These are phyloP conservation scores for Drosophila bipectinata DNA, from an alignment of 1,140 invertebrate genomes.

Conservation along the genomic window DNA sequence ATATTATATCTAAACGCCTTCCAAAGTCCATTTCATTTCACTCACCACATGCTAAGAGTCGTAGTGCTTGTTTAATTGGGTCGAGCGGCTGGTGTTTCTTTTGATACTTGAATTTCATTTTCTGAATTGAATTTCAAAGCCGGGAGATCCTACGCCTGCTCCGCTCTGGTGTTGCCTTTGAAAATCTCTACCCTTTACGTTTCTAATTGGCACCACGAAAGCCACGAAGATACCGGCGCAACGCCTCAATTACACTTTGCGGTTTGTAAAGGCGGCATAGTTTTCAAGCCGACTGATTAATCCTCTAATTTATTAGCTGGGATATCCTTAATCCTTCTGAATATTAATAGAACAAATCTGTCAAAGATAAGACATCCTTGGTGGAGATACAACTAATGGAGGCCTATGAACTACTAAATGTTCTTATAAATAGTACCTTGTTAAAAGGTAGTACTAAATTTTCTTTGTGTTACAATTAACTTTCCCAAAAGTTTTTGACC, in stretches of 20 bases:
- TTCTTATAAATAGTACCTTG: not conserved
- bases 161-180: not conserved
- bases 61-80: constrained; percentile 55
- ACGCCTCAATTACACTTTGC: constrained; percentile 53
- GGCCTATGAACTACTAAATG: not conserved
- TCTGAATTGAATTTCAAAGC: constrained; percentile 43
- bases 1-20: not conserved
- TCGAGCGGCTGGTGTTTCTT: constrained; percentile 52
- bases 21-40: not conserved
- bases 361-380: too few relatives aligned
- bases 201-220: constrained; percentile 50
- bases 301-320: not conserved
- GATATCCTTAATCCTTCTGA: too few relatives aligned
- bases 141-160: constrained; percentile 7
- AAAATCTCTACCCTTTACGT: constrained; percentile 13
- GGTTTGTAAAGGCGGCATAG: not conserved
- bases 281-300: constrained; percentile 11
- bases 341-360: too few relatives aligned
- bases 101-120: constrained; percentile 78
- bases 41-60: constrained; percentile 44
- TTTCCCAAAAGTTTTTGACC: too few relatives aligned
- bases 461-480: too few relatives aligned
- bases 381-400: too few relatives aligned
- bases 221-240: constrained; percentile 23
- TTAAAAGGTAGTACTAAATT: too few relatives aligned